Percentiles rank a stretch among this genome's conserved stretches.
Conservation (phyloP, 2,797 vertebrate genomes). For the Myotis planiceps region DNA sequence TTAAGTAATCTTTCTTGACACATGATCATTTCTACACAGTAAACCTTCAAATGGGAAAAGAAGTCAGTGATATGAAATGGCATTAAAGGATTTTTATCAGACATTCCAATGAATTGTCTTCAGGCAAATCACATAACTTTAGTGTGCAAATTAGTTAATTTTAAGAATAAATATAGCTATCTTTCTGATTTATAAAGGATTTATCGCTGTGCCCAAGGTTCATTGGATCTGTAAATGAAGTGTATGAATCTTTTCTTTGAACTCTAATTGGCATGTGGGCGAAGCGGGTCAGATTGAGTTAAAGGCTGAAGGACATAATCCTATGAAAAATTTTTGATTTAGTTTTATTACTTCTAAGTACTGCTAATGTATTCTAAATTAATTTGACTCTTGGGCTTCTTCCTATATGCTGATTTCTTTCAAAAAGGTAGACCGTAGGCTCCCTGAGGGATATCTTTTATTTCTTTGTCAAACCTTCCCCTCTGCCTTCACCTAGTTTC, state of each 20-base stretch:
- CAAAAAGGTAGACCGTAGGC: background rate
- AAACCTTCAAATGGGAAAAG: conserved; percentile 31
- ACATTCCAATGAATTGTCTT: conserved; percentile 63
- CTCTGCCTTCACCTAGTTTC: background rate
- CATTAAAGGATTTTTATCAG: conserved; percentile 40
- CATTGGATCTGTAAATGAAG: conserved; percentile 74
- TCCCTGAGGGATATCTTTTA: background rate
- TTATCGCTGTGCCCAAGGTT: conserved; percentile 71
- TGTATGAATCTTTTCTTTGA: conserved; percentile 75
- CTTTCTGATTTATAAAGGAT: conserved; percentile 72
- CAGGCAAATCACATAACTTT: conserved; percentile 72
- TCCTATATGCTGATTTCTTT: background rate
- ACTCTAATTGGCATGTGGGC: conserved; percentile 74
- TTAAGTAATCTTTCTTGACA: background rate
- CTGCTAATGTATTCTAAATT: conserved; percentile 69
- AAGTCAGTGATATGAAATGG: conserved; percentile 26
- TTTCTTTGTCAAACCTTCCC: background rate
- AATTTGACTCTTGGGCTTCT: conserved; percentile 53
- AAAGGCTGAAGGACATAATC: conserved; percentile 69
- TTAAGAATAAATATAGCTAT: conserved; percentile 74
- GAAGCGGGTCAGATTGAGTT: conserved; percentile 63
- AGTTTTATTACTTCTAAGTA: conserved; percentile 71
- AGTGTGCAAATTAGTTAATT: conserved; percentile 73
- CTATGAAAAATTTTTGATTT: conserved; percentile 76
- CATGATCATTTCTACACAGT: background rate